Percentiles rank a stretch among this genome's conserved stretches.
phyloP scores from a whole-genome alignment of 2,888 invertebrate genomes.

The Orchesellides sinensis region DNA sequence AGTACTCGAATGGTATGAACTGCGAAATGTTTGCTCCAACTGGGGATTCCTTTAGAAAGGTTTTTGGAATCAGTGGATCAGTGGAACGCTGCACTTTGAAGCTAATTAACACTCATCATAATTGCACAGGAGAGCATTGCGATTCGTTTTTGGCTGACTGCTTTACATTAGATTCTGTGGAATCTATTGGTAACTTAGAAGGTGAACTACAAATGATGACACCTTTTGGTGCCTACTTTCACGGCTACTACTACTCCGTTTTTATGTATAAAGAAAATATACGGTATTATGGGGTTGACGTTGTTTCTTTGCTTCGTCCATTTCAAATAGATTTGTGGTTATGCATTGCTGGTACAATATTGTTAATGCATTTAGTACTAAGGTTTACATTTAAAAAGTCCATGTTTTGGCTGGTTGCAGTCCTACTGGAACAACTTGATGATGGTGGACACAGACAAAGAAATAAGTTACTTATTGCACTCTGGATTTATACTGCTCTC shows the following conservation, averaged over 20 bases:
- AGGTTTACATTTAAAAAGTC: conserved; percentile 6
- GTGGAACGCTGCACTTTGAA: neutral
- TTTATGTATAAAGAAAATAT: neutral
- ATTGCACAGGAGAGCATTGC: conserved; percentile 2
- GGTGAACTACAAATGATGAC: neutral
- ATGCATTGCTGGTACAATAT: neutral
- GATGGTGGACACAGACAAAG: neutral
- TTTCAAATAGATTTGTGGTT: neutral
- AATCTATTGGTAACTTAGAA: neutral
- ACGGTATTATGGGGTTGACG: neutral
- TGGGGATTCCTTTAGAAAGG: no score
- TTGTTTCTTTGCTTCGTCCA: neutral
- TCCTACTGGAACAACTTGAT: conserved; percentile 9
- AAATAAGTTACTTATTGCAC: no score
- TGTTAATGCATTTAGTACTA: neutral
- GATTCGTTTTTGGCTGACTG: neutral
- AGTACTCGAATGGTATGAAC: no score
- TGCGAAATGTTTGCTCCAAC: no score
- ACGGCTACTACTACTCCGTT: neutral
- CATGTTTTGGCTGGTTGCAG: conserved; percentile 22
- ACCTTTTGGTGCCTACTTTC: neutral
- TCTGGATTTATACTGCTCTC: no score
- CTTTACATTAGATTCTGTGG: neutral
- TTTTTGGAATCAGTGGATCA: neutral
- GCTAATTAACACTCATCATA: conserved; percentile 14